These are phyloP conservation scores for Asarcornis scutulata DNA, from an alignment of 2,113 vertebrate genomes.

Conservation along the genomic window DNA sequence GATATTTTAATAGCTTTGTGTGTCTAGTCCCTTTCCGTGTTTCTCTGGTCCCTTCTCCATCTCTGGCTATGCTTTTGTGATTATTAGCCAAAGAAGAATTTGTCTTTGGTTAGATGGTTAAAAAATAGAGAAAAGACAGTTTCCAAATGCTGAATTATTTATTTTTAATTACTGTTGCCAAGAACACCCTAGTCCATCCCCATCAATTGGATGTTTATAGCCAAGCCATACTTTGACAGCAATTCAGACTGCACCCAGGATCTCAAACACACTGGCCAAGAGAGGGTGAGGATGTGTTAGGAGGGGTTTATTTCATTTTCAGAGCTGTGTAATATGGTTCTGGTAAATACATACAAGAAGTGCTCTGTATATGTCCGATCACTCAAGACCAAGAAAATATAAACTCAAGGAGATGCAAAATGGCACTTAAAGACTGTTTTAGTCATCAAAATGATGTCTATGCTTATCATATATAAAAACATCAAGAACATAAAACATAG, in stretches of 20 bases:
- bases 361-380: fast-evolving
- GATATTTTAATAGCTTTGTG: background rate
- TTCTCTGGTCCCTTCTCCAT: background rate
- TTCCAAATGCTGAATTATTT: background rate
- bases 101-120: background rate
- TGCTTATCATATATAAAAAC: background rate
- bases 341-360: background rate
- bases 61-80: background rate
- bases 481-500: fast-evolving
- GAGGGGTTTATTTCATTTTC: background rate
- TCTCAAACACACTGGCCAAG: background rate
- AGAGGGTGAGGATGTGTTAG: background rate
- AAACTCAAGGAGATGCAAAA: background rate
- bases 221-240: background rate
- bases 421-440: background rate
- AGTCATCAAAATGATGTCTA: background rate
- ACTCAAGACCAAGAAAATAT: background rate
- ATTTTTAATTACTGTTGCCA: background rate
- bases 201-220: background rate
- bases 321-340: background rate
- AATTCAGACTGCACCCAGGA: background rate
- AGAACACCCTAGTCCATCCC: background rate
- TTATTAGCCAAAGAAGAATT: background rate
- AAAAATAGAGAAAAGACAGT: background rate
- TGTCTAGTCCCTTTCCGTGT: background rate